Evolutionary conservation across 1,140 invertebrate species (phyloP).

Genomic region (Drosophila azteca): DNA sequence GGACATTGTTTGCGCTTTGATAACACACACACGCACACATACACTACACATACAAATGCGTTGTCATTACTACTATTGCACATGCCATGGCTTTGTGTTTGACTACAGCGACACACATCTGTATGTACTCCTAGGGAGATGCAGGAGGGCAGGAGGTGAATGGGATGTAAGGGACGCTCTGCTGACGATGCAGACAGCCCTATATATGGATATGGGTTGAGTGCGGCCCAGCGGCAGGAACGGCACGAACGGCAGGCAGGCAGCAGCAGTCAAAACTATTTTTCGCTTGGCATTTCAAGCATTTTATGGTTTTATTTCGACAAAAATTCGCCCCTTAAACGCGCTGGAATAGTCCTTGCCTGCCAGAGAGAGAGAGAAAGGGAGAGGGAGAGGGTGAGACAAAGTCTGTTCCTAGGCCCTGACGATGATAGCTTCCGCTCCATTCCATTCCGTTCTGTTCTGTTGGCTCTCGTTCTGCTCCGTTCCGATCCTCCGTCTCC

Average conservation of each 20-base stretch:
- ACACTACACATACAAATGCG: slow-evolving; percentile 36
- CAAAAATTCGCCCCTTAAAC: slow-evolving; percentile 75
- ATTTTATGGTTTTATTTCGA: slow-evolving; percentile 80
- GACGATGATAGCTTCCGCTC: slow-evolving; percentile 53
- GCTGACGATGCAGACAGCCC: slow-evolving; percentile 42
- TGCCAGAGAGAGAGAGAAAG: slow-evolving; percentile 40
- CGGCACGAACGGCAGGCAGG: slow-evolving; percentile 7
- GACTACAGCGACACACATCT: slow-evolving; percentile 40
- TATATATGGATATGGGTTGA: background rate
- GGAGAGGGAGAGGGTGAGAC: slow-evolving; percentile 1
- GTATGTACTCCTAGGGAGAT: background rate
- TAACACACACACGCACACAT: slow-evolving; percentile 51
- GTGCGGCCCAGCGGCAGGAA: slow-evolving; percentile 1
- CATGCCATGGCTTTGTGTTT: slow-evolving; percentile 78
- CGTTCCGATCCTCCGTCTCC: slow-evolving; percentile 31
- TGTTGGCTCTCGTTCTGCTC: slow-evolving; percentile 29
- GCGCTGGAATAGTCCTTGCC: slow-evolving; percentile 71
- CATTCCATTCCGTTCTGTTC: slow-evolving; percentile 44
- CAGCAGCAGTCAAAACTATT: slow-evolving; percentile 75
- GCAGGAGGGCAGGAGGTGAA: background rate
- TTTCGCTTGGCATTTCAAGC: slow-evolving; percentile 80
- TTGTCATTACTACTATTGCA: slow-evolving; percentile 77
- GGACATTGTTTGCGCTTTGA: slow-evolving; percentile 79
- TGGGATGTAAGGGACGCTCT: slow-evolving; percentile 1
- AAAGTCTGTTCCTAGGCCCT: slow-evolving; percentile 40